These are phyloP conservation scores for Phengaris alcon DNA, from an alignment of 2,888 invertebrate species.

Conservation along the genomic window DNA sequence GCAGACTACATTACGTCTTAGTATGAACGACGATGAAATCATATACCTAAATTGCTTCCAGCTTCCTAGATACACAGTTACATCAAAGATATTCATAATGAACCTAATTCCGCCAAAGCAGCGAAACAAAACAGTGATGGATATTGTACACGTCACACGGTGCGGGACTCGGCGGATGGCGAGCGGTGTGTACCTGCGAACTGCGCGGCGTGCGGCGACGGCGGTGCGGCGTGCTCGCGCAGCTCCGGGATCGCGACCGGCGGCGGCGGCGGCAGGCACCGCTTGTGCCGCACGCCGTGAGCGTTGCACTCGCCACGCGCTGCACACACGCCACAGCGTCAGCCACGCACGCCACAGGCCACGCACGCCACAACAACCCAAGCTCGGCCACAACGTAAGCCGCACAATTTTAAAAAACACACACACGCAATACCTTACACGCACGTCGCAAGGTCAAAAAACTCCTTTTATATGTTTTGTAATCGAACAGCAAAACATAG, in stretches of 20 bases:
- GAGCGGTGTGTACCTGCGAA: slow-evolving; percentile 42
- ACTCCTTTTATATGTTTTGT: neutral
- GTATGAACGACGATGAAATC: no score
- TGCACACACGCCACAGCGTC: slow-evolving; percentile 43
- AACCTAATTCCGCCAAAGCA: slow-evolving; percentile 25
- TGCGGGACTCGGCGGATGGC: neutral
- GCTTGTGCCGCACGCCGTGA: slow-evolving; percentile 91
- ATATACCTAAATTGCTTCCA: no score
- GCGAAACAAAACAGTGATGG: neutral
- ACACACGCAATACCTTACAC: neutral
- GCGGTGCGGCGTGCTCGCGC: slow-evolving; percentile 75
- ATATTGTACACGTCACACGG: slow-evolving; percentile 10
- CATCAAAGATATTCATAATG: neutral
- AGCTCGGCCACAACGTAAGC: slow-evolving; percentile 45
- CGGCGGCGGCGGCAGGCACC: slow-evolving; percentile 89
- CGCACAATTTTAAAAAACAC: neutral
- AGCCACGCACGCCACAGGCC: slow-evolving; percentile 40
- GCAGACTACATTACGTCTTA: no score
- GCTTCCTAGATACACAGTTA: no score
- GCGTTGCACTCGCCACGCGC: slow-evolving; percentile 84
- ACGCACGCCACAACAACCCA: slow-evolving; percentile 40
- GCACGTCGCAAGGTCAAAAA: neutral
- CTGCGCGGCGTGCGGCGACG: slow-evolving; percentile 42
- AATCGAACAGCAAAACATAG: neutral
- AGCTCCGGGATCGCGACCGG: slow-evolving; percentile 93